A percentile compares a stretch with the other conserved stretches of the same genome.
phyloP scores from a whole-genome alignment of 1,140 invertebrate genomes.

The Calycopis cecrops region DNA sequence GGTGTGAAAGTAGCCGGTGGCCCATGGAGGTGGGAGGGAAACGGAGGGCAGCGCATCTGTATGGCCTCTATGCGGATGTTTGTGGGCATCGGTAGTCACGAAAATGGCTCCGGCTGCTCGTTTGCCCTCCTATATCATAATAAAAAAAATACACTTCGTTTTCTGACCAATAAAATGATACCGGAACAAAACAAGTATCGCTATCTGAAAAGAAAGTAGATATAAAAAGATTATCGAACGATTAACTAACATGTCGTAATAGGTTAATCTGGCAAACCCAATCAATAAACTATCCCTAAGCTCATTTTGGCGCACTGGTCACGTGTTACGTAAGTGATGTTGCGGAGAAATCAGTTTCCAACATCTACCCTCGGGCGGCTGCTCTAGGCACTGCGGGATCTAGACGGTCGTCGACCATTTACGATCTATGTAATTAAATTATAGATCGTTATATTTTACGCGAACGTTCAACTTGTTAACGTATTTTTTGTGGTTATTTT shows the following conservation, averaged over 20 bases:
- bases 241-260: constrained; percentile 1
- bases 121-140: too few relatives aligned
- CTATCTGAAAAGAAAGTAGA: not conserved
- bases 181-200: too few relatives aligned
- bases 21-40: too few relatives aligned
- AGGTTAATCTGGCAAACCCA: constrained; percentile 4
- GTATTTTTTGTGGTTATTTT: too few relatives aligned
- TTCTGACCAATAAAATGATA: too few relatives aligned
- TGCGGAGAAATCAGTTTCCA: constrained; percentile 1
- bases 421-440: constrained; percentile 1
- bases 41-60: too few relatives aligned
- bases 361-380: not conserved
- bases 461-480: too few relatives aligned
- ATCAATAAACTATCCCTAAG: constrained; percentile 4
- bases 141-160: too few relatives aligned
- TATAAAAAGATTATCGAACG: constrained; percentile 5
- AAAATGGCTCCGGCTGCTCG: too few relatives aligned
- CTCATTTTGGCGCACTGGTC: not conserved
- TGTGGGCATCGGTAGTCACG: too few relatives aligned
- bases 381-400: not conserved
- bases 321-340: not conserved
- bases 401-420: not conserved
- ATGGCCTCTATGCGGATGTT: too few relatives aligned
- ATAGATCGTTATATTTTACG: not conserved
- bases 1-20: too few relatives aligned